Evolutionary conservation across 2,797 vertebrate genomes (phyloP).

Genomic region (Triplophysa bombifrons): DNA sequence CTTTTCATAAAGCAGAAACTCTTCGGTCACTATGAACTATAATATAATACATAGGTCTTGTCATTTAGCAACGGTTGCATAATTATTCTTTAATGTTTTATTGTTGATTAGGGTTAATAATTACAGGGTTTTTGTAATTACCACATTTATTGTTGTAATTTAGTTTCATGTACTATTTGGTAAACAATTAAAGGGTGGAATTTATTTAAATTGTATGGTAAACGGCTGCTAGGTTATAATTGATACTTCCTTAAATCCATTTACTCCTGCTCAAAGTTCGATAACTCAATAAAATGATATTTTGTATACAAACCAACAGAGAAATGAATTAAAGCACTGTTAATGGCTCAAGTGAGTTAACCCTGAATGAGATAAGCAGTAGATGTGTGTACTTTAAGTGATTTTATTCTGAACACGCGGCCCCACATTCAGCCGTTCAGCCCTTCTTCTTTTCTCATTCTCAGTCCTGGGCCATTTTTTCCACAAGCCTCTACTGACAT

Average conservation of each 20-base stretch:
- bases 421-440: not conserved
- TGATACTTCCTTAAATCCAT: not conserved
- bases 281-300: slow-evolving; percentile 1
- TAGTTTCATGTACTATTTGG: not conserved
- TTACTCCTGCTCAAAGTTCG: slow-evolving; percentile 8
- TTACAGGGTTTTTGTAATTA: not conserved
- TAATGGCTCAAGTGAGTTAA: not conserved
- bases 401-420: slow-evolving; percentile 3
- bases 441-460: not conserved
- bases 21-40: not conserved
- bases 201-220: too few species aligned
- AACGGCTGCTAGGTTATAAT: not conserved
- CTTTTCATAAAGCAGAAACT: not conserved
- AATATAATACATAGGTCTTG: too few species aligned
- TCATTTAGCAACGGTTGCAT: not conserved
- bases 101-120: too few species aligned
- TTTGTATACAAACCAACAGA: slow-evolving; percentile 5
- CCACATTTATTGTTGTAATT: not conserved
- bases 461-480: slow-evolving; percentile 5
- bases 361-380: not conserved
- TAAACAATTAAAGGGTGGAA: not conserved
- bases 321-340: not conserved
- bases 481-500: not conserved
- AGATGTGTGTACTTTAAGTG: not conserved
- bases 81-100: too few species aligned